phyloP scores from a whole-genome alignment of 2,888 invertebrate species.

The Tenthredo distinguenda region DNA sequence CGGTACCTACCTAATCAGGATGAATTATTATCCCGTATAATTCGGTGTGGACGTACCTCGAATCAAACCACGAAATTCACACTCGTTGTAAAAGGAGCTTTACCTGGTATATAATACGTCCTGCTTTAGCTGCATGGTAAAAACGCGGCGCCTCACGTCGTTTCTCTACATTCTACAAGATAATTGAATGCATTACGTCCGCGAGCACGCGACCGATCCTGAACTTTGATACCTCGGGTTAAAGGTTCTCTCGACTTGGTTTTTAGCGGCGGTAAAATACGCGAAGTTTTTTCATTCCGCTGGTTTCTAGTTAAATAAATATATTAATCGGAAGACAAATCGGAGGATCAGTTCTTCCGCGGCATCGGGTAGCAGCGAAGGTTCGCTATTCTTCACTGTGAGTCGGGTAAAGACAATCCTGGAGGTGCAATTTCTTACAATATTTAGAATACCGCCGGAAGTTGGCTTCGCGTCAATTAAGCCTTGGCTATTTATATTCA shows the following conservation, averaged over 20 bases:
- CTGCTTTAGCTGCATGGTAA: background rate
- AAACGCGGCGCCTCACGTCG: constrained; percentile 29
- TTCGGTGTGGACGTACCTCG: background rate
- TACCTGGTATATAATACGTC: background rate
- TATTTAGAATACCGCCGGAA: background rate
- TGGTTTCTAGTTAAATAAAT: background rate
- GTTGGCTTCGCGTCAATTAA: constrained; percentile 6
- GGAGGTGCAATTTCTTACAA: background rate
- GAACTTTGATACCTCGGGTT: constrained; percentile 28
- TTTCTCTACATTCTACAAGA: constrained; percentile 48
- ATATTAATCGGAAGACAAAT: background rate
- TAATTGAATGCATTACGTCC: constrained; percentile 49
- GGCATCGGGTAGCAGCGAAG: background rate
- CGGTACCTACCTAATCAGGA: background rate
- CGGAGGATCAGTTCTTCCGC: background rate
- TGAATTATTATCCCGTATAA: background rate
- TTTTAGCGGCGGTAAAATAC: background rate
- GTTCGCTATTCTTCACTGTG: background rate
- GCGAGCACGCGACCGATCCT: constrained; percentile 31
- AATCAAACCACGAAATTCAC: background rate
- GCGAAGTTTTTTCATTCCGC: background rate
- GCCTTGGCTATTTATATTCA: constrained; percentile 40
- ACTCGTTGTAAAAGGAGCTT: background rate
- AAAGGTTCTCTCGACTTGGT: constrained; percentile 24
- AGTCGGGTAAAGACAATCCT: background rate